Evolutionary conservation across 2,113 vertebrate genomes (phyloP), one percentile per base, ranked within the genome.

Genomic region (Cercocebus atys): DNA sequence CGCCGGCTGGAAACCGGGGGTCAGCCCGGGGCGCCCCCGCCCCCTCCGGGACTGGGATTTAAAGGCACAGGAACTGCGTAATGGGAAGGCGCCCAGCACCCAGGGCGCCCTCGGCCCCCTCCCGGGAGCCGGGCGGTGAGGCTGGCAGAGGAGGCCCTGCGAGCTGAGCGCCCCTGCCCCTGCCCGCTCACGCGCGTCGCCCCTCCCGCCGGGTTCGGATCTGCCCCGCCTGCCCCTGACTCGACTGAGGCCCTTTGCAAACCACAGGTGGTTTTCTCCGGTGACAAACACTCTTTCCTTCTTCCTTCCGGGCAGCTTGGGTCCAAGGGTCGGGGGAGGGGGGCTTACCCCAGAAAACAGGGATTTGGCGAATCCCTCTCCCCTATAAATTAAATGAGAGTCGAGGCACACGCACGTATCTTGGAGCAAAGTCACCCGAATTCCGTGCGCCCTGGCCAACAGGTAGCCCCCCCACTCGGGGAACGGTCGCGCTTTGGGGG

Each of bases 21-120:
- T 98, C 98, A 97, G 95, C 97, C 96, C 96, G 32, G 95, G 92
- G 97, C 97, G 95, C 95, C 96, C 66, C 97, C 30, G 95, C 72
- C 97, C 96, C 96, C 90, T 90, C 96, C 90, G 93, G 96, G 43
- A 94, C 98, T 93, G 96, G 93, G 97, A 98, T 98, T 99, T 99
- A 99, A 99, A 99, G 99, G 96, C 97, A 98, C 98, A 99, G 98
- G 93, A 96, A 96, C 98, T 98, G 98, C 98, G 98, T 97, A 98
- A 97, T 61, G 94, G 97, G 95, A 97, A 95, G 90, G 97, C 94
- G 98, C 98, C 98, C 78, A 98, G 98, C 95, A 98, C 97, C 97
- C 45, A 97, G 73, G 59, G 98, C 97, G 97, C 96, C 76, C 94
- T 95, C 25, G 12, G 40, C n/a, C 84, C 5, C 90, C 79, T 68